Base-by-base conservation (phyloP, 2,113 vertebrate species). In the Mungos mungo region DNA sequence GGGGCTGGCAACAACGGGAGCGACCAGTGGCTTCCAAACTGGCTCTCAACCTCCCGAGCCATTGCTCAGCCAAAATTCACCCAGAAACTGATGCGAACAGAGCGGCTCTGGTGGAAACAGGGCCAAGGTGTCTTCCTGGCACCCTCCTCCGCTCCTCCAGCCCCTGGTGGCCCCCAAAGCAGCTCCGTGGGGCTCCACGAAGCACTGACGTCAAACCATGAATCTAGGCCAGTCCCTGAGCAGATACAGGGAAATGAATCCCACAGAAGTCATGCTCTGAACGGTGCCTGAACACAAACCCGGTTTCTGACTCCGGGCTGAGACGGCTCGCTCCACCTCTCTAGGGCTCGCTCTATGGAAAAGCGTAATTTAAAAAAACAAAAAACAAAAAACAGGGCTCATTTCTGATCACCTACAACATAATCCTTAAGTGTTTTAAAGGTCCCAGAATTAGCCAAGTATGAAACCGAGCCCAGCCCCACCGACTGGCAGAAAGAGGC, bases 311-410 rank as follows among this genome's bases (percentile, higher is more conserved):
- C 60, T 93, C 41, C 7, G 33, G 79, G 81, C 83, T 92, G 18
- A 76, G 13, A 35, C 13, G 4, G 79, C 68, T 79, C 3, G 1
- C 12, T 68, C 38, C 5, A 15, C 83, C 81, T 71, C 35, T 50
- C 90, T 41, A 38, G 27, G 71, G n/a, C 60, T 71, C 76, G 31
- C 52, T 33, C 41, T 54, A 12, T 5, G 13, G 52, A 96, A 96
- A 88, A 74, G 6, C n/a, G 57, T 19, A 95, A 82, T 74, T 63
- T 65, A 69, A 92, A 97, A 95, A 52, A 69, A 92, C 65, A 92
- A 97, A 95, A 50, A 69, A 92, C 65, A 92, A 97, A 95, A 83
- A 80, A 74, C 50, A 81, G 85, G 92, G 76, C 57, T 96, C 41
- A n/a, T 69, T 96, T 88, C 23, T 72, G 84, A 88, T 71, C 66